Evolutionary conservation across 2,888 invertebrate species (phyloP), one percentile per base, ranked within the genome.

Genomic region (Ptilodon capucinus): DNA sequence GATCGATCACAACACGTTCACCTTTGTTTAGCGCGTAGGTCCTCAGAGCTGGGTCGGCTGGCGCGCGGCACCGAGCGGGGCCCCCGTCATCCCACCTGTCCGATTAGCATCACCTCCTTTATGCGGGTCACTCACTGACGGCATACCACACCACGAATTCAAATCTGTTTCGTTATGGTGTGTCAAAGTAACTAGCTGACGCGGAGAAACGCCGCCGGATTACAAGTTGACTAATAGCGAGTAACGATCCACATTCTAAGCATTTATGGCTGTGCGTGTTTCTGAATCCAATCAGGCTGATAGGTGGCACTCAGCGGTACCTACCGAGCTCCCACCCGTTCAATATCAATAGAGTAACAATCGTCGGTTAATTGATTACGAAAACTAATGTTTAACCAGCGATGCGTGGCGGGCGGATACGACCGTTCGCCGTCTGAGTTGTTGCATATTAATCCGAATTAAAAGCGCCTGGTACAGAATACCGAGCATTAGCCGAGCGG

Each of bases 131-230:
- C 81, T 77, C 81, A 74, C 76, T 80, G 76, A 76, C 78, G 77
- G 80, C 76, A 77, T 76, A 73, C 76, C 79, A 68, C 68, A 76
- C 74, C 71, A 76, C 77, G 84, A 86, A 88, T 85, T 84, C 82
- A 88, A 87, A 86, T 86, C 86, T 79, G 82, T 86, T 88, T 86
- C 86, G 86, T 86, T 86, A 84, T 85, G 83, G 84, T 79, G 51
- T 71, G 82, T 88, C 81, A 83, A 79, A 83, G 75, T 76, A 79
- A 75, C 81, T 81, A 84, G 82, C 83, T 81, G 82, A 83, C 79
- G 73, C 68, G 66, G 68, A 81, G 71, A 79, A 71, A 81, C 75
- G 72, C 76, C 74, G 71, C 72, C 71, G 81, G 82, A 82, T 84
- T 84, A 82, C 67, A 75, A 68, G 79, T 78, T 85, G 86, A 87